A percentile compares a stretch with the other conserved stretches of the same genome.
These are phyloP conservation scores for Clistopyga incitator DNA, from an alignment of 2,888 invertebrate genomes.

Conservation along the genomic window DNA sequence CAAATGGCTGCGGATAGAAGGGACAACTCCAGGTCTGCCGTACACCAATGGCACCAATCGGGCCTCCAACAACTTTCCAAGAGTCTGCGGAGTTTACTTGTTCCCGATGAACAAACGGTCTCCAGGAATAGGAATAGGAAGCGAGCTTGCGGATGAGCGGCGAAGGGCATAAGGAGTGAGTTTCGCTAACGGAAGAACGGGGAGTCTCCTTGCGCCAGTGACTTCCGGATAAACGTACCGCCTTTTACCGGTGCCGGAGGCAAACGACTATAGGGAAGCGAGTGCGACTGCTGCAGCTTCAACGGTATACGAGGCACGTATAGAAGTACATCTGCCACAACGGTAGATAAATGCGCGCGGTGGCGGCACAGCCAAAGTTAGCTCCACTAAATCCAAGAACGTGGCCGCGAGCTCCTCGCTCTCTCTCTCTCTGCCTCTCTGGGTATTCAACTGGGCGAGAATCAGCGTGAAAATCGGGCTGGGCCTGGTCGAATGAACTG, in stretches of 20 bases:
- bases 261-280: constrained; percentile 68
- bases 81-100: constrained; percentile 75
- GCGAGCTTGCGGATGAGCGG: constrained; percentile 51
- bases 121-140: constrained; percentile 59
- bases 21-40: constrained; percentile 26
- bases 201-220: constrained; percentile 69
- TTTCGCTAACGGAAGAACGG: constrained; percentile 66
- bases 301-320: constrained; percentile 58
- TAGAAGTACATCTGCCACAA: constrained; percentile 59
- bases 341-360: constrained; percentile 65
- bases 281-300: constrained; percentile 66
- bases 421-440: constrained; percentile 21
- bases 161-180: constrained; percentile 58
- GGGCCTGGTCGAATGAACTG: constrained; percentile 47
- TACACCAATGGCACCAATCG: constrained; percentile 58
- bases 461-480: constrained; percentile 48
- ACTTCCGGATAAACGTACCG: constrained; percentile 73
- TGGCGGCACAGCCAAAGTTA: constrained; percentile 62
- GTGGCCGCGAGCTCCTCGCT: constrained; percentile 36
- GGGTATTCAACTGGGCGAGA: constrained; percentile 49
- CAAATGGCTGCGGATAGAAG: constrained; percentile 5
- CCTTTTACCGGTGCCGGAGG: constrained; percentile 62
- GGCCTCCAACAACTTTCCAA: constrained; percentile 67
- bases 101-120: constrained; percentile 74
- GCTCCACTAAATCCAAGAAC: constrained; percentile 68